Evolutionary conservation across 2,888 invertebrate genomes (phyloP).

Genomic region (Epinotia ramella): DNA sequence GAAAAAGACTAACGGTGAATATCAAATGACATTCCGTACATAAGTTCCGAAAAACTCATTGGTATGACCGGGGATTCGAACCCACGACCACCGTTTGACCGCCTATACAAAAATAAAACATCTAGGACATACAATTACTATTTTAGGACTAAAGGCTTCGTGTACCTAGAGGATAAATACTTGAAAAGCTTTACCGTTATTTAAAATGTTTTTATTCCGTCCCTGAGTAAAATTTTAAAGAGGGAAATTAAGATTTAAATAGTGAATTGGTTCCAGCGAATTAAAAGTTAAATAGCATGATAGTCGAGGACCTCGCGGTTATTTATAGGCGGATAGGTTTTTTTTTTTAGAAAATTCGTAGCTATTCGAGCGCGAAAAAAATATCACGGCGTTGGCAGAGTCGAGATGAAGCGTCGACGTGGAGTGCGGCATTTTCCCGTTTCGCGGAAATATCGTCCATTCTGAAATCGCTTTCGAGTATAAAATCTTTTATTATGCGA

Average conservation of each 20-base stretch:
- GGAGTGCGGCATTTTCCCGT: constrained; percentile 65
- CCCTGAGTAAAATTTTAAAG: background rate
- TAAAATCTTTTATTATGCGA: constrained; percentile 84
- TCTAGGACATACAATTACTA: too few species aligned
- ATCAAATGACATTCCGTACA: too few species aligned
- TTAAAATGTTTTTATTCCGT: background rate
- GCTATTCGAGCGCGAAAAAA: constrained; percentile 66
- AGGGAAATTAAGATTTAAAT: background rate
- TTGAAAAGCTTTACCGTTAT: too few species aligned
- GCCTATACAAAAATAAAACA: too few species aligned
- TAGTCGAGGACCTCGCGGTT: constrained; percentile 58
- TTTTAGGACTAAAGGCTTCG: background rate
- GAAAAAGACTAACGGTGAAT: too few species aligned
- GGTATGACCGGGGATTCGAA: too few species aligned
- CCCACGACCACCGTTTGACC: too few species aligned
- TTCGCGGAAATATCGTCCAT: constrained; percentile 77
- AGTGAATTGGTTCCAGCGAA: constrained; percentile 51
- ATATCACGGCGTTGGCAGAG: constrained; percentile 62
- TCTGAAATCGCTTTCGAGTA: constrained; percentile 79
- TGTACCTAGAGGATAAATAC: background rate
- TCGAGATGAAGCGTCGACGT: constrained; percentile 64
- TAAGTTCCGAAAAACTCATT: too few species aligned
- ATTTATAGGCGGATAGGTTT: constrained; percentile 65
- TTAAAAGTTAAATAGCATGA: constrained; percentile 46
- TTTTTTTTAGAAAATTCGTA: constrained; percentile 59